A percentile compares a stretch with the other conserved stretches of the same genome.
These are phyloP conservation scores for Apteryx mantelli DNA, from an alignment of 2,113 vertebrate genomes.

Conservation along the genomic window DNA sequence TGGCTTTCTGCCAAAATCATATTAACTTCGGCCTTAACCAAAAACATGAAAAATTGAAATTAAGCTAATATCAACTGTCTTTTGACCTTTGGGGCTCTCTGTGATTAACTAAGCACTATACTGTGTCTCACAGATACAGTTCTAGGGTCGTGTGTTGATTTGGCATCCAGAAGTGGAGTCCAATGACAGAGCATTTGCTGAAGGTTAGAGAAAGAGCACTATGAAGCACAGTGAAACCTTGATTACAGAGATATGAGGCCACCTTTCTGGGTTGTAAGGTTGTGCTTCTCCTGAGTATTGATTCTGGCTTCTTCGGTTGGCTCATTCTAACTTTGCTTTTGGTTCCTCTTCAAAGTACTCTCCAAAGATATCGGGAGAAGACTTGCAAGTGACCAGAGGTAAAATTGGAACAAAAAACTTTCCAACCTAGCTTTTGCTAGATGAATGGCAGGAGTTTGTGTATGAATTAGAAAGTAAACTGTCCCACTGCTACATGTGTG, in stretches of 20 bases:
- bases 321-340: background rate
- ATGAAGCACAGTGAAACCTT: background rate
- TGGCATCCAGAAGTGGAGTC: background rate
- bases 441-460: background rate
- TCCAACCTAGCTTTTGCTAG: background rate
- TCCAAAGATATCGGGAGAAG: background rate
- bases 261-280: slow-evolving; percentile 1
- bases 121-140: background rate
- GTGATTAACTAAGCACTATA: slow-evolving; percentile 25
- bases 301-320: slow-evolving; percentile 25
- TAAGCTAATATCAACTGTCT: slow-evolving; percentile 41
- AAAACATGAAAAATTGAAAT: slow-evolving; percentile 52
- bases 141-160: background rate
- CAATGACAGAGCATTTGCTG: background rate
- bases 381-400: background rate
- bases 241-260: slow-evolving; percentile 3
- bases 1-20: slow-evolving; percentile 27
- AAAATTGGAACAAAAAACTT: background rate
- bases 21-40: slow-evolving; percentile 42
- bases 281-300: background rate
- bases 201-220: background rate
- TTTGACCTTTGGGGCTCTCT: slow-evolving; percentile 42
- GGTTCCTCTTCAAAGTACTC: background rate
- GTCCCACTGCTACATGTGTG: background rate
- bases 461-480: background rate